Percentiles rank a stretch among this genome's conserved stretches.
phyloP scores from a whole-genome alignment of 2,888 invertebrate genomes.

The Ochropleura leucogaster region DNA sequence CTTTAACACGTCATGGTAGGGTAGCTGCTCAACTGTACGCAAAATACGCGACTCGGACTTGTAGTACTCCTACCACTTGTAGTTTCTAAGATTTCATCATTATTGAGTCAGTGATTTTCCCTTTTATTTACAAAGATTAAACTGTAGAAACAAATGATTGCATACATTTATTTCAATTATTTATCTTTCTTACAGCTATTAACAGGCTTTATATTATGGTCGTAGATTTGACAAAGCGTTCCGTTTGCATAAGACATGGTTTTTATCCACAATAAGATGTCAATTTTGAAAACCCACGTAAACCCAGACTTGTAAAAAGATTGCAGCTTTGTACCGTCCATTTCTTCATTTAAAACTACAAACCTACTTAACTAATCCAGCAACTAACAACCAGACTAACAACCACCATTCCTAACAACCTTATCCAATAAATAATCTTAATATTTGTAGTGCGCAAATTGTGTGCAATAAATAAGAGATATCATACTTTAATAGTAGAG shows the following conservation, averaged over 20 bases:
- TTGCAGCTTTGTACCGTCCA: background rate
- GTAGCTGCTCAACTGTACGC: too few relatives aligned
- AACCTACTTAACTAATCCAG: background rate
- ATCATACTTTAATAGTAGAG: conserved; percentile 75
- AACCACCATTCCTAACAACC: background rate
- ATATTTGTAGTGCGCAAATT: conserved; percentile 57
- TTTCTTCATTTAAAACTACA: background rate
- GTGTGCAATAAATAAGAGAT: conserved; percentile 65
- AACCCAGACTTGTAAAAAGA: background rate
- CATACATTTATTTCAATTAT: too few relatives aligned
- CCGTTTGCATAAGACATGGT: background rate
- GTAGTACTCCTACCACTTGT: too few relatives aligned
- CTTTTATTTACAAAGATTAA: too few relatives aligned
- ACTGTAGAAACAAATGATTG: too few relatives aligned
- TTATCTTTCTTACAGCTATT: too few relatives aligned
- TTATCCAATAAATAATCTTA: conserved; percentile 53
- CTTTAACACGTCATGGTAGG: too few relatives aligned
- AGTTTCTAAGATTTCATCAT: too few relatives aligned
- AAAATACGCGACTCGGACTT: too few relatives aligned
- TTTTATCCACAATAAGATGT: background rate
- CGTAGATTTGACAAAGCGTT: background rate
- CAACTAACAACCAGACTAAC: conserved; percentile 2
- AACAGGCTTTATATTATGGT: too few relatives aligned
- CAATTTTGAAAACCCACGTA: background rate
- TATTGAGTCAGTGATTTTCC: too few relatives aligned